Percentiles rank a stretch among this genome's conserved stretches.
Evolutionary conservation across 1,140 invertebrate genomes (phyloP).

Genomic region (Luehdorfia chinensis): DNA sequence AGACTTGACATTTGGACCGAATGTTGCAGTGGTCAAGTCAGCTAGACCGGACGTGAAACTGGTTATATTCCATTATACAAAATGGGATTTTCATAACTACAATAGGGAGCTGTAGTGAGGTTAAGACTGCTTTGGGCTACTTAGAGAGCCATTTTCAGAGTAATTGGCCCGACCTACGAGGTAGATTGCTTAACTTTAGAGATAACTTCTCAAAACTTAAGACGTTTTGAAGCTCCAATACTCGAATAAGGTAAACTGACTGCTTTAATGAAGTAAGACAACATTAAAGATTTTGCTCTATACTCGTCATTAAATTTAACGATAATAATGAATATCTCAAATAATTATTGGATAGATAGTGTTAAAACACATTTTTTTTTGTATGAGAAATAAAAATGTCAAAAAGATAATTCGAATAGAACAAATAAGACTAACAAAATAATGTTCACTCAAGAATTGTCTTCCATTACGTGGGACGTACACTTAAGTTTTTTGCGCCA

Average conservation of each 20-base stretch:
- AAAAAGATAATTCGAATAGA: neutral
- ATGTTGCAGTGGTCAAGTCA: slow-evolving; percentile 26
- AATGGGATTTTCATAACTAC: slow-evolving; percentile 51
- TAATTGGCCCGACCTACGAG: slow-evolving; percentile 63
- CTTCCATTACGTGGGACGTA: too few species aligned
- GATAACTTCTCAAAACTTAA: slow-evolving; percentile 71
- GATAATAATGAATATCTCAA: slow-evolving; percentile 6
- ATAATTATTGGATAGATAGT: too few species aligned
- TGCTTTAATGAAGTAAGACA: slow-evolving; percentile 62
- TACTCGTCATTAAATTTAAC: slow-evolving; percentile 7
- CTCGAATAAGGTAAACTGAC: slow-evolving; percentile 70
- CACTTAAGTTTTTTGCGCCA: too few species aligned
- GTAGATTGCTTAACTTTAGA: slow-evolving; percentile 70
- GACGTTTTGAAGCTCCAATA: slow-evolving; percentile 71
- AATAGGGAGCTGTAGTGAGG: slow-evolving; percentile 39
- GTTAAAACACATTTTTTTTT: too few species aligned
- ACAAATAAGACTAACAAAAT: too few species aligned
- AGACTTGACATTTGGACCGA: neutral
- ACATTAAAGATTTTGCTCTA: slow-evolving; percentile 15
- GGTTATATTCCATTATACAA: slow-evolving; percentile 40
- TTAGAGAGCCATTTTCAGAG: slow-evolving; percentile 66
- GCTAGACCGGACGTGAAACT: slow-evolving; percentile 19
- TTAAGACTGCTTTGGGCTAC: slow-evolving; percentile 51
- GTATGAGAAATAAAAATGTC: neutral
- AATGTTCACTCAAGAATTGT: too few species aligned